Evolutionary conservation across 1,140 invertebrate genomes (phyloP).

Genomic region (Drosophila varians): DNA sequence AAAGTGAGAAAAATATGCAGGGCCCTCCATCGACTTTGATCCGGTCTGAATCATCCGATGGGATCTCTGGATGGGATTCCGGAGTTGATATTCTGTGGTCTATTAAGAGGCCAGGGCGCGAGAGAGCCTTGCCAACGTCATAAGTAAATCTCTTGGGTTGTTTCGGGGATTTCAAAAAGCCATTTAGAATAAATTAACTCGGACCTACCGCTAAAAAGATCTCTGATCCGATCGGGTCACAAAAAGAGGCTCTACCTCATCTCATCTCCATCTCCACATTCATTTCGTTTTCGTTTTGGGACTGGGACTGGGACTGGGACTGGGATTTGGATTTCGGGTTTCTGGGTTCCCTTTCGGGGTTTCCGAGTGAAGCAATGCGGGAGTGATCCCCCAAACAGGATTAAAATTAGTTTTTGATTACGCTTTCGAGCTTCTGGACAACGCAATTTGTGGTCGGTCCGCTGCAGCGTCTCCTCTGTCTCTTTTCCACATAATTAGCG

Average conservation of each 20-base stretch:
- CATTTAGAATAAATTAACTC: constrained; percentile 81
- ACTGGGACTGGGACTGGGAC: constrained; percentile 1
- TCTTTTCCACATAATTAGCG: constrained; percentile 74
- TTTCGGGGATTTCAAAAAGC: constrained; percentile 77
- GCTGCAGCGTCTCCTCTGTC: constrained; percentile 1
- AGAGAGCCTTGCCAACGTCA: constrained; percentile 49
- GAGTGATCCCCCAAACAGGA: constrained; percentile 75
- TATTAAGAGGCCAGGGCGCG: neutral
- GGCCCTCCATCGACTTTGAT: constrained; percentile 27
- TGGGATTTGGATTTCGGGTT: neutral
- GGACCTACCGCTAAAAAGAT: constrained; percentile 78
- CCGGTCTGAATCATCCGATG: constrained; percentile 69
- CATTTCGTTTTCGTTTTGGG: constrained; percentile 5
- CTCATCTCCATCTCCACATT: constrained; percentile 1
- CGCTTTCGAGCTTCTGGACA: constrained; percentile 84
- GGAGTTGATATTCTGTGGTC: constrained; percentile 39
- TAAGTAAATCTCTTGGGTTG: constrained; percentile 73
- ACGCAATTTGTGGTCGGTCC: constrained; percentile 76
- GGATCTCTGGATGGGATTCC: constrained; percentile 16
- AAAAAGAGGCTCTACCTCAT: constrained; percentile 2
- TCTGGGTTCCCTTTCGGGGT: neutral
- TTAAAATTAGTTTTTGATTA: constrained; percentile 84
- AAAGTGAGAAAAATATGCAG: constrained; percentile 79
- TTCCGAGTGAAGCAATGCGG: constrained; percentile 8
- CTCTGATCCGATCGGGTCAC: constrained; percentile 34